A percentile compares a stretch with the other conserved stretches of the same genome.
These are phyloP conservation scores for Caradrina kadenii DNA, from an alignment of 2,888 invertebrate species.

Conservation along the genomic window DNA sequence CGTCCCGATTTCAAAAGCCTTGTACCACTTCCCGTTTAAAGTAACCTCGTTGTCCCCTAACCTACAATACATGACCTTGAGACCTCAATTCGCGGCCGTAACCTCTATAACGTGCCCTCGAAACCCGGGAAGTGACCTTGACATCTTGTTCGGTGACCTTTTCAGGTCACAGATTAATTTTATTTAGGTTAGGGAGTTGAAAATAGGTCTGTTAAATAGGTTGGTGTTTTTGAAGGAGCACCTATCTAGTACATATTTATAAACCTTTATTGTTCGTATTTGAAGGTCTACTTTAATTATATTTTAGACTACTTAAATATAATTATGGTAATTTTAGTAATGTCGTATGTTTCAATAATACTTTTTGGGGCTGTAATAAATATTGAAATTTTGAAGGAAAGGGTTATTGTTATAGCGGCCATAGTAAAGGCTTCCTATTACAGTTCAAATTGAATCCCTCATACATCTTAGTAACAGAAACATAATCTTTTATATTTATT, in stretches of 20 bases:
- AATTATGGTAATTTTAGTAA: background rate
- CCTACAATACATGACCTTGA: conserved; percentile 57
- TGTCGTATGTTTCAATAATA: background rate
- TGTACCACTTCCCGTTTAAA: conserved; percentile 47
- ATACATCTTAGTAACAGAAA: too few relatives aligned
- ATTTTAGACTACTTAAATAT: background rate
- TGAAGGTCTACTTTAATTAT: too few relatives aligned
- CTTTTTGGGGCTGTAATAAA: too few relatives aligned
- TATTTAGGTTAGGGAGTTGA: conserved; percentile 37
- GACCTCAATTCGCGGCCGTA: conserved; percentile 56
- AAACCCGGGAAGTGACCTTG: conserved; percentile 59
- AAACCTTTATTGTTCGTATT: background rate
- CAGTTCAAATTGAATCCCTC: too few relatives aligned
- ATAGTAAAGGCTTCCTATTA: too few relatives aligned
- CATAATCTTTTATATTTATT: too few relatives aligned
- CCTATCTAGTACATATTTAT: background rate
- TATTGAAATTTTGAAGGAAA: background rate
- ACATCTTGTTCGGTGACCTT: conserved; percentile 48
- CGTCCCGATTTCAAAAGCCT: conserved; percentile 50
- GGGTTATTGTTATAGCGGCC: too few relatives aligned
- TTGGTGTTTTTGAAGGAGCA: background rate
- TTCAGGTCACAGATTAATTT: conserved; percentile 25
- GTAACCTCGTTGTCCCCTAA: conserved; percentile 56
- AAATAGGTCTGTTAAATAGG: conserved; percentile 16
- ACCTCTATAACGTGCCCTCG: conserved; percentile 58